Conservation (phyloP, 1,140 invertebrate genomes). For the Reticulitermes speratus region DNA sequence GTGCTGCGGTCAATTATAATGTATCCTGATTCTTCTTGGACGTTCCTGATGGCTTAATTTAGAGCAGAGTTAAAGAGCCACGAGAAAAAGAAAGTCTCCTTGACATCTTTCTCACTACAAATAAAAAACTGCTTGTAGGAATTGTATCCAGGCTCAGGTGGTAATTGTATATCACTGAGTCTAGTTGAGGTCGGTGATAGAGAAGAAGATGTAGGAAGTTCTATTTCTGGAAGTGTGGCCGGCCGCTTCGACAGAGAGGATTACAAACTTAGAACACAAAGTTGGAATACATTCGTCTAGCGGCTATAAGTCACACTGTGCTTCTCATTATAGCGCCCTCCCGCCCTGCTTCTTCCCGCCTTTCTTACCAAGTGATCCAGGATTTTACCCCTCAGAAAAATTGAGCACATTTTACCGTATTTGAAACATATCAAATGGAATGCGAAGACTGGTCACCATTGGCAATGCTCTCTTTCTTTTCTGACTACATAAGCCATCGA, state of each 20-base stretch:
- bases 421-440: background rate
- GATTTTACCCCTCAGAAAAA: background rate
- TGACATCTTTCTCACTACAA: too few relatives aligned
- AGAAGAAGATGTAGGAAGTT: background rate
- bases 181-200: background rate
- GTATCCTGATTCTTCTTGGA: too few relatives aligned
- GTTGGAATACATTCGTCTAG: background rate
- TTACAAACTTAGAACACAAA: background rate
- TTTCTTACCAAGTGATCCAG: background rate
- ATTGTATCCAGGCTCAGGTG: background rate
- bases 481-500: background rate
- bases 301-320: background rate
- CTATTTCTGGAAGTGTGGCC: slow-evolving; percentile 8
- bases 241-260: background rate
- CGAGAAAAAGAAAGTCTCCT: too few relatives aligned
- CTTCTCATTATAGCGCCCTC: background rate
- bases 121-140: background rate
- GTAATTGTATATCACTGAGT: background rate
- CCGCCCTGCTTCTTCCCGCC: background rate
- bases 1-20: too few relatives aligned
- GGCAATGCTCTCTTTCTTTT: background rate
- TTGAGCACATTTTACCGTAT: background rate
- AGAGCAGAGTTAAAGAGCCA: too few relatives aligned
- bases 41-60: too few relatives aligned
- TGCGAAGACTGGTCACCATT: background rate